Evolutionary conservation across 2,888 invertebrate genomes (phyloP).

Genomic region (Neria commutata): DNA sequence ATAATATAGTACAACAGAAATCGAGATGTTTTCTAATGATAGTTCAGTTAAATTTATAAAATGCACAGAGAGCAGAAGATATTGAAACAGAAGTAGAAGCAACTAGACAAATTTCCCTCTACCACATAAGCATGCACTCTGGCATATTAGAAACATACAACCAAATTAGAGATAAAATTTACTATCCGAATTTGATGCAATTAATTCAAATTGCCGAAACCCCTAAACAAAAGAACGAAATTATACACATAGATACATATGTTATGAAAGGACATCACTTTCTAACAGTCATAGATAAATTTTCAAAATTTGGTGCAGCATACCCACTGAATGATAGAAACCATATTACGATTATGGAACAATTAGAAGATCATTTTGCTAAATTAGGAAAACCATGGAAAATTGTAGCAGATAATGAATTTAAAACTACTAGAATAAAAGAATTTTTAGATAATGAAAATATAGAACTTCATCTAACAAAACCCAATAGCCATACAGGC

Average conservation of each 20-base stretch:
- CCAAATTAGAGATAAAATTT: neutral
- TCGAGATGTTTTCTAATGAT: neutral
- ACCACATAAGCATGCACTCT: neutral
- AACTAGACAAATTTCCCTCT: neutral
- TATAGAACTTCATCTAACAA: neutral
- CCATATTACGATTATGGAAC: no score
- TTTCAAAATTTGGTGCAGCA: constrained; percentile 20
- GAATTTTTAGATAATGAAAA: neutral
- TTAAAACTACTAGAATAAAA: neutral
- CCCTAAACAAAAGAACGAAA: constrained; percentile 22
- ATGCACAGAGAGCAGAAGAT: neutral
- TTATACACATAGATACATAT: constrained; percentile 25
- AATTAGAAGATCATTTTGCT: neutral
- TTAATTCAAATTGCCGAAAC: constrained; percentile 28
- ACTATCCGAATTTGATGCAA: neutral
- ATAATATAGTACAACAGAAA: neutral
- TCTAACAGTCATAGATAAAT: constrained; percentile 27
- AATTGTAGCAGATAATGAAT: constrained; percentile 15
- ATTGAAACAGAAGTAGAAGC: no score
- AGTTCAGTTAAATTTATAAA: neutral
- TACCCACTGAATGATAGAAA: neutral
- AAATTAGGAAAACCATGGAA: neutral
- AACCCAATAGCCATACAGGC: neutral
- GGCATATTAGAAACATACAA: neutral
- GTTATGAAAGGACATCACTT: constrained; percentile 15